phyloP scores from a whole-genome alignment of 2,797 vertebrate genomes.

The Odontamblyopus lacepedii region DNA sequence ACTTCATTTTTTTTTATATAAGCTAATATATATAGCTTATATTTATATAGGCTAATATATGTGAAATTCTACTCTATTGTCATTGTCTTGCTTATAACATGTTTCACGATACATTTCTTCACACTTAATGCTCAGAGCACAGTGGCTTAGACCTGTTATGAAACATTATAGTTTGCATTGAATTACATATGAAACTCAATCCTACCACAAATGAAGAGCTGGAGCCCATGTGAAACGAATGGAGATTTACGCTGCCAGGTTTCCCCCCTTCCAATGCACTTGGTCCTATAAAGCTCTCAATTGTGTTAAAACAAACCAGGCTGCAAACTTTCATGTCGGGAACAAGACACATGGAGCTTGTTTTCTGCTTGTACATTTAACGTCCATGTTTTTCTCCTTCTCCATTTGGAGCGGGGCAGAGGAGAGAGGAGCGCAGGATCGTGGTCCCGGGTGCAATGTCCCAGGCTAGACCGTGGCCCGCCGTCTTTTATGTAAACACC shows the following conservation, averaged over 20 bases:
- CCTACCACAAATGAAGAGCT: background rate
- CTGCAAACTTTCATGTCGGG: slow-evolving; percentile 62
- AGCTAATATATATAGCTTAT: too few relatives aligned
- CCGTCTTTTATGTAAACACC: slow-evolving; percentile 78
- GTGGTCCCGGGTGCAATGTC: slow-evolving; percentile 78
- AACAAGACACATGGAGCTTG: slow-evolving; percentile 63
- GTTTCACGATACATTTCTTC: background rate
- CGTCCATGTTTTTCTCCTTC: slow-evolving; percentile 67
- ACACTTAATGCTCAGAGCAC: too few relatives aligned
- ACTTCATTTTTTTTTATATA: too few relatives aligned
- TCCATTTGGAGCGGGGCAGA: slow-evolving; percentile 58
- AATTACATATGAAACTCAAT: background rate
- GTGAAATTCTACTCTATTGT: too few relatives aligned
- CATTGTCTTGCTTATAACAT: too few relatives aligned
- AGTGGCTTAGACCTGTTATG: background rate
- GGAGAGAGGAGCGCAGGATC: background rate
- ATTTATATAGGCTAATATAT: too few relatives aligned
- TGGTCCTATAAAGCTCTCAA: slow-evolving; percentile 32
- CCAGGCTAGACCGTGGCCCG: slow-evolving; percentile 56
- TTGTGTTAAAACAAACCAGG: slow-evolving; percentile 48
- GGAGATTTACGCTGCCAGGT: slow-evolving; percentile 1
- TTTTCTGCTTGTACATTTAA: slow-evolving; percentile 66
- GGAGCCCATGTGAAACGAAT: slow-evolving; percentile 4
- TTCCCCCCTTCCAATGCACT: slow-evolving; percentile 1
- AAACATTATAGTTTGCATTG: background rate